Base-by-base conservation (phyloP, 2,113 vertebrate genomes). In the Ptyas mucosa region DNA sequence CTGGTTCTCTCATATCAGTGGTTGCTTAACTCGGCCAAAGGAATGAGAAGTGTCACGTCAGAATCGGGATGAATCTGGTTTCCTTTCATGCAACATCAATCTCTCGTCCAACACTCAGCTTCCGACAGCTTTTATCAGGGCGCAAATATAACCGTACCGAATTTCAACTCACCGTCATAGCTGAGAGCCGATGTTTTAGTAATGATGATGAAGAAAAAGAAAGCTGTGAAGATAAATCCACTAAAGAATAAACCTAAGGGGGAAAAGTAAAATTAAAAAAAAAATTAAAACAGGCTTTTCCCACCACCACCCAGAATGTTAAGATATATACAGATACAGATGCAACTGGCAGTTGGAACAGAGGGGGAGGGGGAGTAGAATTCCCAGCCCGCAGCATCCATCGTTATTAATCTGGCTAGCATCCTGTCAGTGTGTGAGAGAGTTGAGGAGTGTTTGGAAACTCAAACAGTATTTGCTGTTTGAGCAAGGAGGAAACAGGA, bases 231-330 rank as follows among this genome's bases (percentile, higher is more conserved):
- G 93, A 98, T 97, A 93, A 99, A 99, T 20, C 99, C 99, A 97
- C 98, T 98, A 94, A 98, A 99, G 95, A 99, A 98, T 89, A 99
- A 96, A 96, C 98, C 99, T 99, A 95, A 88, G 89, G 51, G 86
- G 69, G 91, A 61, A 94, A 58, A 29, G 29, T 12, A 90, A 11
- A 55, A 92, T 6, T 89, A 87, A 43, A 20, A 94, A 7, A 49
- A 69, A 6, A 51, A 39, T 64, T 57, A 85, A 49, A 85, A 15
- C 9, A 61, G 29, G 87, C 91, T 57, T 89, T n/a, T 49, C 1
- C 14, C 1, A 46, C 89, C 29, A 7, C 88, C 89, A 29, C 8
- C 88, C 21, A 11, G 51, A 64, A 86, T 43, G 43, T 29, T 85
- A 49, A 18, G 51, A 5, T 10, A 39, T 58, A 58, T 58, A 58